Base-by-base conservation (phyloP, 1,140 invertebrate species). In the Hetaerina americana region DNA sequence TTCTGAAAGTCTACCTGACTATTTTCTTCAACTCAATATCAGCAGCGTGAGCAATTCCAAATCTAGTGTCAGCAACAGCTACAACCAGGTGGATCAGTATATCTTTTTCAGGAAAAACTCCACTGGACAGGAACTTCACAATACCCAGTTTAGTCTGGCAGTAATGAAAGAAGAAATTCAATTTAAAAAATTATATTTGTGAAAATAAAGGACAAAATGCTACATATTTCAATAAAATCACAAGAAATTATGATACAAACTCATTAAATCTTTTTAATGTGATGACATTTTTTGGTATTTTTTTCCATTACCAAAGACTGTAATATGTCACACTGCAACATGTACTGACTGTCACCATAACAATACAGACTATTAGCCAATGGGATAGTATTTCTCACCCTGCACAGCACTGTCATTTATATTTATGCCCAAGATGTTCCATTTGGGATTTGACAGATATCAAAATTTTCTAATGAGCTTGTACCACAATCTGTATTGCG, bases 1-100 rank as follows among this genome's bases (percentile, higher is more conserved):
- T 80, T 81, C 72, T 76, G 76, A 0, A 78, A 74, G 76, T 72
- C 78, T 81, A 91, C 89, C 85, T 87, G 74, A 86, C 85, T 68
- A 90, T 86, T 80, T 88, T 88, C 76, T 89, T 91, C 18, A 93
- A 77, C 74, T 90, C 89, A 75, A 87, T 83, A 80, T 92, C 90
- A 31, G 90, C 91, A 76, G 88, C 82, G 80, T 91, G 91, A 26
- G 90, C 89, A 67, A 94, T 89, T 81, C 85, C 90, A 79, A 87
- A 93, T 75, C 94, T 84, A 0, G 93, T 94, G 79, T 97, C 95
- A 0, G 94, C 88, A 8, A 92, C 89, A 15, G 91, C 93, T 12
- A 96, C 86, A 18, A 96, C 88, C 70, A 95, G 83, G 74, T 92
- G 89, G 71, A 90, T 82, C 24, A 94, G 84, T 66, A 92, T 87